Evolutionary conservation across 2,113 vertebrate genomes (phyloP), one percentile per base, ranked within the genome.

Genomic region (Odobenus rosmarus): DNA sequence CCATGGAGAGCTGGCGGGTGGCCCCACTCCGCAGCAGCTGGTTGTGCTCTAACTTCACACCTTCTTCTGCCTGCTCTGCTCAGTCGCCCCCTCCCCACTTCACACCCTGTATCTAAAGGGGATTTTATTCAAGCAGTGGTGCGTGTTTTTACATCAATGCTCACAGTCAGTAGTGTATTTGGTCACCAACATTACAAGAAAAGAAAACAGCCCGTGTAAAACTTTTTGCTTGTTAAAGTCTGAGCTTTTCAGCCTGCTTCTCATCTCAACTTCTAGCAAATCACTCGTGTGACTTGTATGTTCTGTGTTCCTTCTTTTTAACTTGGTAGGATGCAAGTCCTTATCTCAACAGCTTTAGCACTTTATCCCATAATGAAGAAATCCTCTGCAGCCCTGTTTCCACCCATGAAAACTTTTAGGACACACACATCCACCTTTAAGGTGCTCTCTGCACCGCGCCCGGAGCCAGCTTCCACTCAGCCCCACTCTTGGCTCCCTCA

Each of bases 191-290:
- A 79, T 77, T 15, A 31, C 42, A 46, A 33, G 33, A 64, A 46
- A 14, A 62, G 67, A 36, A 94, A 67, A 92, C 95, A 96, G 36
- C 84, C 36, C 28, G 0, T 1, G 33, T 39, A 79, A 26, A 95
- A 88, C 91, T 89, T 71, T 16, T 36, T 67, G 42, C 61, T 81
- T 9, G 82, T 92, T 81, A 10, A 97, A 98, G 90, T 88, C 89
- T 74, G n/a, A 33, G 57, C 53, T 92, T 28, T 57, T 61, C 94
- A 83, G 82, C 7, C 94, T 55, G 33, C 64, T 59, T 59, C 76
- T 84, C n/a, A 5, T n/a, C 49, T 55, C 42, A 3, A 59, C 81
- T 85, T 80, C n/a, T 4, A 19, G 85, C 61, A 61, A 53, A 33
- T 16, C 33, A 24, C 59, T 42, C 24, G 1, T 64, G 80, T 51